These are phyloP conservation scores for Trichoplusia ni DNA, from an alignment of 1,140 invertebrate genomes.

Conservation along the genomic window DNA sequence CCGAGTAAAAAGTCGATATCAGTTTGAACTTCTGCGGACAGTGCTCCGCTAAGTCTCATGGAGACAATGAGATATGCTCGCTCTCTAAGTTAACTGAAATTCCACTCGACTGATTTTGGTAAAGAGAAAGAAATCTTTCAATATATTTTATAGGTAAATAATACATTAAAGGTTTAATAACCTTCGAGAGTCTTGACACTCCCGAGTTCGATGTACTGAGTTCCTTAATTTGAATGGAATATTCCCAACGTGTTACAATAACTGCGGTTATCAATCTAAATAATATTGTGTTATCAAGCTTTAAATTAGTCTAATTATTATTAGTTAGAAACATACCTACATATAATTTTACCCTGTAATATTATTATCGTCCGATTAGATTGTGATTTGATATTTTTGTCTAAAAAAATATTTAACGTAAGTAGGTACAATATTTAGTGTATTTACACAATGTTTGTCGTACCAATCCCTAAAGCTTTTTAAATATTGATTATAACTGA, in stretches of 20 bases:
- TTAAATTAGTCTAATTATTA: slow-evolving; percentile 22
- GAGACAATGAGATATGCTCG: no score
- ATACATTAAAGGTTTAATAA: no score
- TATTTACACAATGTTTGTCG: slow-evolving; percentile 7
- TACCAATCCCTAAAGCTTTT: slow-evolving; percentile 7
- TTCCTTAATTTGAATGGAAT: neutral
- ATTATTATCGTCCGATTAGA: slow-evolving; percentile 25
- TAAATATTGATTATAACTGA: slow-evolving; percentile 1
- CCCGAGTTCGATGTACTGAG: slow-evolving; percentile 3
- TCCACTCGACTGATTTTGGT: no score
- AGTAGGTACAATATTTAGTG: neutral
- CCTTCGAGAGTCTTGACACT: neutral
- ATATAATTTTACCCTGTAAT: slow-evolving; percentile 15
- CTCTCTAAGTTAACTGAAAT: no score
- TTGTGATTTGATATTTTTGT: slow-evolving; percentile 20
- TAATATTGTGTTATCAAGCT: slow-evolving; percentile 24
- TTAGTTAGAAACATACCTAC: slow-evolving; percentile 2
- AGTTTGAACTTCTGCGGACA: no score
- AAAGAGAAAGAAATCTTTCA: no score
- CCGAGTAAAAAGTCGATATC: no score
- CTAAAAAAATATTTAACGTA: neutral
- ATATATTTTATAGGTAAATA: no score
- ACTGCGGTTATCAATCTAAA: neutral
- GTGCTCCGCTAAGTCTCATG: no score
- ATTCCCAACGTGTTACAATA: neutral